phyloP scores from a whole-genome alignment of 2,888 invertebrate genomes.

The Ornithoptera alexandrae region DNA sequence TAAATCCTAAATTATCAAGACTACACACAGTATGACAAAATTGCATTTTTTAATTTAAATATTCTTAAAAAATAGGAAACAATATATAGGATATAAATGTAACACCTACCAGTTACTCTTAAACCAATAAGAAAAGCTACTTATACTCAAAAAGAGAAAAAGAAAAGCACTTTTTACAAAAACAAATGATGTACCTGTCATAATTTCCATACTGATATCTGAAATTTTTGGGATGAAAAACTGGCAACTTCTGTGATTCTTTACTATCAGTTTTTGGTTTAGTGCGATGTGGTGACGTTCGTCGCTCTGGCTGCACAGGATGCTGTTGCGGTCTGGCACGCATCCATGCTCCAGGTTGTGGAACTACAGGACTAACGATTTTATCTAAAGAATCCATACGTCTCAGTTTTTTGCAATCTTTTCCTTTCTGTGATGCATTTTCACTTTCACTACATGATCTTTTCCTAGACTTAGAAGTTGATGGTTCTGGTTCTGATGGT shows the following conservation, averaged over 20 bases:
- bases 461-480: constrained; percentile 66
- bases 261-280: constrained; percentile 58
- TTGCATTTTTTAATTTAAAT: too few relatives aligned
- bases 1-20: too few relatives aligned
- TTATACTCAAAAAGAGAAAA: too few relatives aligned
- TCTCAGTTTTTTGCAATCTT: constrained; percentile 79
- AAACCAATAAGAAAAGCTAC: too few relatives aligned
- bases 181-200: constrained; percentile 81
- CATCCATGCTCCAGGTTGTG: constrained; percentile 93
- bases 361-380: constrained; percentile 95
- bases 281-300: constrained; percentile 68
- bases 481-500: constrained; percentile 62
- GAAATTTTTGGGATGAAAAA: constrained; percentile 87
- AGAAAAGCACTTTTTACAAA: background rate
- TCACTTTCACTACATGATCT: constrained; percentile 80
- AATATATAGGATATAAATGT: too few relatives aligned
- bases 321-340: constrained; percentile 68
- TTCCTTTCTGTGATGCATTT: constrained; percentile 75
- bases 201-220: constrained; percentile 98
- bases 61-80: too few relatives aligned
- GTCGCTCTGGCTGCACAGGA: constrained; percentile 64
- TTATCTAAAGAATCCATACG: constrained; percentile 89
- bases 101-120: too few relatives aligned
- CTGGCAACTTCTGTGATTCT: constrained; percentile 76
- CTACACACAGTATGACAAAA: too few relatives aligned